phyloP scores from a whole-genome alignment of 2,113 vertebrate genomes.

The Nestor notabilis region DNA sequence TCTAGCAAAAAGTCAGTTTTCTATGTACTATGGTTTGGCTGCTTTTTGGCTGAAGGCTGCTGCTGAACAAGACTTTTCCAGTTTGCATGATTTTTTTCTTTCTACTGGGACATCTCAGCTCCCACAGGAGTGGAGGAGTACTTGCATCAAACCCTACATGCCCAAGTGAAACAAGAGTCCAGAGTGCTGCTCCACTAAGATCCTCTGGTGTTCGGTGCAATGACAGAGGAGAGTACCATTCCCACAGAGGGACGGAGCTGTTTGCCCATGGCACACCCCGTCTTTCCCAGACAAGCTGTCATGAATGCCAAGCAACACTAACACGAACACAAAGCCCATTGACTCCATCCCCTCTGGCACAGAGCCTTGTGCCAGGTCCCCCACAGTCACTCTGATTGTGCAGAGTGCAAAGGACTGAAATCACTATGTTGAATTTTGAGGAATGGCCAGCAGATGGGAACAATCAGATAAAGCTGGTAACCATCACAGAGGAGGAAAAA shows the following conservation, averaged over 20 bases:
- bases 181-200: not conserved
- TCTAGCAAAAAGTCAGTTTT: not conserved
- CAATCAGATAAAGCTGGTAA: constrained; percentile 58
- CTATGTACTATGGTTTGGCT: not conserved
- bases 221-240: not conserved
- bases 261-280: not conserved
- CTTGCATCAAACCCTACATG: not conserved
- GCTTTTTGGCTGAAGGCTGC: not conserved
- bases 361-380: constrained; percentile 27
- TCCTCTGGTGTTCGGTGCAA: not conserved
- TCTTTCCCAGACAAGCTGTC: not conserved
- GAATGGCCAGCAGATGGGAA: constrained; percentile 66
- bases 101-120: not conserved
- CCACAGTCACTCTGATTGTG: not conserved
- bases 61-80: not conserved
- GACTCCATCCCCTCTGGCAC: constrained; percentile 36
- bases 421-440: constrained; percentile 36
- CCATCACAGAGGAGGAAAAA: not conserved
- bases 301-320: not conserved
- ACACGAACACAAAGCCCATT: not conserved
- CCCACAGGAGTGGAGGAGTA: not conserved
- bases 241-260: not conserved
- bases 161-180: not conserved
- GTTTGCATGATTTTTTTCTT: not conserved
- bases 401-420: constrained; percentile 44